phyloP scores from a whole-genome alignment of 2,113 vertebrate genomes.

The Solea solea region DNA sequence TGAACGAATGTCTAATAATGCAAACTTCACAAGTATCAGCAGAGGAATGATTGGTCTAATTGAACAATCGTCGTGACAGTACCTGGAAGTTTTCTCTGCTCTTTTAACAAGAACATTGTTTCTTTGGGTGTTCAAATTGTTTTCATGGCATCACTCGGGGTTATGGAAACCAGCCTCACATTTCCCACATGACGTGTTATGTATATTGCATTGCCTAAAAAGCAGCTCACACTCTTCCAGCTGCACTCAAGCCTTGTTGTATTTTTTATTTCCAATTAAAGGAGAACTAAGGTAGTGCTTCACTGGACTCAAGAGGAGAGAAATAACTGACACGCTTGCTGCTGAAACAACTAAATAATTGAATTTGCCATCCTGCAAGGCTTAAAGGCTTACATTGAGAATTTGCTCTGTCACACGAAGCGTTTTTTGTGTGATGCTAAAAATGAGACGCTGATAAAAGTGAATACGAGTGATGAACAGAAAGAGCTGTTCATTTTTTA shows the following conservation, averaged over 20 bases:
- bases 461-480: background rate
- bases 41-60: background rate
- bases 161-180: conserved; percentile 63
- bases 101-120: conserved; percentile 33
- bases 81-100: background rate
- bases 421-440: background rate
- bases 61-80: background rate
- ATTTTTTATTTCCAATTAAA: conserved; percentile 78
- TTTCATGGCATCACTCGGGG: conserved; percentile 46
- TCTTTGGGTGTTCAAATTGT: too few relatives aligned
- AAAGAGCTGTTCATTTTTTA: too few relatives aligned
- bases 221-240: conserved; percentile 42
- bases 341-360: conserved; percentile 72
- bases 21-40: too few relatives aligned
- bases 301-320: conserved; percentile 64
- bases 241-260: conserved; percentile 65
- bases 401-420: conserved; percentile 22
- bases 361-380: conserved; percentile 55
- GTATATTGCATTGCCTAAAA: conserved; percentile 76
- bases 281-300: conserved; percentile 60
- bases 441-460: conserved; percentile 9
- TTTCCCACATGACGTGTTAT: conserved; percentile 69
- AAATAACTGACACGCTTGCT: conserved; percentile 70
- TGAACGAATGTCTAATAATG: too few relatives aligned
- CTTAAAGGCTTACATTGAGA: conserved; percentile 14